Evolutionary conservation across 1,140 invertebrate genomes (phyloP).

Genomic region (Propsilocerus akamusi): DNA sequence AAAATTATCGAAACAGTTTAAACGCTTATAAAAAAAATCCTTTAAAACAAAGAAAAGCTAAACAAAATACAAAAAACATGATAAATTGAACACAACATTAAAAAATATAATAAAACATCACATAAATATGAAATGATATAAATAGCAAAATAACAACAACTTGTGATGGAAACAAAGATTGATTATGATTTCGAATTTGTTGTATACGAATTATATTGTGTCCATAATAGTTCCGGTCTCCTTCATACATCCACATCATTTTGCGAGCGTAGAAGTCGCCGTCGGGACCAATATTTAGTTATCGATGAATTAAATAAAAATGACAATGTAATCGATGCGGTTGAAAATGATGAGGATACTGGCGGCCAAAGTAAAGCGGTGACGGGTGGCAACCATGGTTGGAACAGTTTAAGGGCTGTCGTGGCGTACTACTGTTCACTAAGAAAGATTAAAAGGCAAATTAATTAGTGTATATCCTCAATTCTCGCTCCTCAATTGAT

Average conservation of each 20-base stretch:
- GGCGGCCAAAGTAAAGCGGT: not conserved
- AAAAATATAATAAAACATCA: too few relatives aligned
- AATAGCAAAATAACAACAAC: too few relatives aligned
- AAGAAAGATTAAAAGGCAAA: constrained; percentile 70
- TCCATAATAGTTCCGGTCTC: too few relatives aligned
- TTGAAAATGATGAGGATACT: not conserved
- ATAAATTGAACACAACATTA: too few relatives aligned
- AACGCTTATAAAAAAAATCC: too few relatives aligned
- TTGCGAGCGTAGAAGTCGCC: not conserved
- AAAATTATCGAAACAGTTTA: too few relatives aligned
- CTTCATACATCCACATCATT: not conserved
- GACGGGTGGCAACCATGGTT: constrained; percentile 48
- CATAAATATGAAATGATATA: not conserved
- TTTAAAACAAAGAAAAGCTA: too few relatives aligned
- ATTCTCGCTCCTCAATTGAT: too few relatives aligned
- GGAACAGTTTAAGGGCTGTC: constrained; percentile 65
- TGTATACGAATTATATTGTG: too few relatives aligned
- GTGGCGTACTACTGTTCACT: constrained; percentile 73
- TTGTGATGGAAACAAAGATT: too few relatives aligned
- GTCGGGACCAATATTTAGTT: not conserved
- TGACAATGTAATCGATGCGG: not conserved
- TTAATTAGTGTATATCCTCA: too few relatives aligned
- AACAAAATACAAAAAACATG: too few relatives aligned
- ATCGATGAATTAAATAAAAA: not conserved
- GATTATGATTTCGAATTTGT: not conserved